Evolutionary conservation across 2,113 vertebrate species (phyloP), one percentile per base, ranked within the genome.

Genomic region (Anser cygnoides): DNA sequence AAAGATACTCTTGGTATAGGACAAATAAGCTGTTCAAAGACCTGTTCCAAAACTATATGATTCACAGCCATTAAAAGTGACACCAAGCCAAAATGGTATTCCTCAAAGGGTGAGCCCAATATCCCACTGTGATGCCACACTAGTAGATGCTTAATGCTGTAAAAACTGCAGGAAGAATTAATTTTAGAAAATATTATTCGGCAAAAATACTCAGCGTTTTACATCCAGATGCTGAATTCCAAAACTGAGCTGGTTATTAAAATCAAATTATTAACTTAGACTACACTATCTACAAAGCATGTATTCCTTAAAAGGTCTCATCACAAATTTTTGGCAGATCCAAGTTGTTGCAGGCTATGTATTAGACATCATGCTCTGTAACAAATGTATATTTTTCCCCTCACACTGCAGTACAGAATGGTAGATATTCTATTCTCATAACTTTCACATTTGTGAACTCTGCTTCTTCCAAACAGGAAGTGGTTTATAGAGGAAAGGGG

Each of bases 381-480:
- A 50, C 5, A 90, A 95, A 74, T 75, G 13, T 87, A 55, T 29
- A 16, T 62, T 55, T 91, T 68, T 80, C 41, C 26, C 70, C 13
- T 74, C 29, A 22, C 35, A 63, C n/a, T 77, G 31, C 52, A 90
- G 15, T 33, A n/a, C 13, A 77, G 50, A 93, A 80, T 31, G 72
- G 63, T 50, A 94, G 54, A 83, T 92, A 73, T 13, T 91, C 54
- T 72, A 55, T 43, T 77, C 59, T 84, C 78, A 43, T 76, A 89
- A 85, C 46, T 88, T 91, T n/a, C 44, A 76, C 68, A 90, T 94
- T 94, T 91, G 74, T 89, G 90, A 92, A 91, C n/a, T 90, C 58
- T 71, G 71, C 6, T 90, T 94, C 82, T 94, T 94, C 91, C 87
- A 95, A 96, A 88, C 59, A 93, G 87, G 90, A 92, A 94, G 87